These are phyloP conservation scores for Teinopalpus imperialis DNA, from an alignment of 2,888 invertebrate genomes.

Conservation along the genomic window DNA sequence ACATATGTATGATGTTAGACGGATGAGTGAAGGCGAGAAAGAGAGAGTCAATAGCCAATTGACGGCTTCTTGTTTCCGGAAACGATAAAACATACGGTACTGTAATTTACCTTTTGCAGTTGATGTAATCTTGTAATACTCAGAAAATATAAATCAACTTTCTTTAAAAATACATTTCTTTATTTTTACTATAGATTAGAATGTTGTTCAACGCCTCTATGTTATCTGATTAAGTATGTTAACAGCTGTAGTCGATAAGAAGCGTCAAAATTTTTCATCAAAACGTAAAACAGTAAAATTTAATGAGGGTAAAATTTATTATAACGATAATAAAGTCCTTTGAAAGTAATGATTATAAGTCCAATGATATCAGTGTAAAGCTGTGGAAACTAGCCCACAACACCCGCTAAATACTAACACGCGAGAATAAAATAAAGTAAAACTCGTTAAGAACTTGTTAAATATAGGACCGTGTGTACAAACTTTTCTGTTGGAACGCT, in stretches of 20 bases:
- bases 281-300: constrained; percentile 12
- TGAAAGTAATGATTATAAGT: constrained; percentile 40
- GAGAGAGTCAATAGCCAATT: too few relatives aligned
- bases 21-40: too few relatives aligned
- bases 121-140: too few relatives aligned
- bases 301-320: constrained; percentile 31
- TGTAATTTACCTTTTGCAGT: too few relatives aligned
- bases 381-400: constrained; percentile 40
- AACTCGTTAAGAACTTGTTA: constrained; percentile 49
- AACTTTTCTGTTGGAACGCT: constrained; percentile 57
- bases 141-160: too few relatives aligned
- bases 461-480: constrained; percentile 56
- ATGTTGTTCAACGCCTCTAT: neutral
- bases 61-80: too few relatives aligned
- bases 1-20: too few relatives aligned
- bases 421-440: constrained; percentile 58
- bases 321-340: constrained; percentile 34
- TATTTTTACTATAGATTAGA: neutral
- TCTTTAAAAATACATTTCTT: too few relatives aligned
- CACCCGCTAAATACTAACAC: constrained; percentile 48
- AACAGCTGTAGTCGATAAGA: constrained; percentile 20
- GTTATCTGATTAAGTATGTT: constrained; percentile 10
- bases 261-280: constrained; percentile 12
- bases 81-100: too few relatives aligned
- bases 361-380: constrained; percentile 42